Base-by-base conservation (phyloP, 2,113 vertebrate genomes). In the Emydura subglobosa region DNA sequence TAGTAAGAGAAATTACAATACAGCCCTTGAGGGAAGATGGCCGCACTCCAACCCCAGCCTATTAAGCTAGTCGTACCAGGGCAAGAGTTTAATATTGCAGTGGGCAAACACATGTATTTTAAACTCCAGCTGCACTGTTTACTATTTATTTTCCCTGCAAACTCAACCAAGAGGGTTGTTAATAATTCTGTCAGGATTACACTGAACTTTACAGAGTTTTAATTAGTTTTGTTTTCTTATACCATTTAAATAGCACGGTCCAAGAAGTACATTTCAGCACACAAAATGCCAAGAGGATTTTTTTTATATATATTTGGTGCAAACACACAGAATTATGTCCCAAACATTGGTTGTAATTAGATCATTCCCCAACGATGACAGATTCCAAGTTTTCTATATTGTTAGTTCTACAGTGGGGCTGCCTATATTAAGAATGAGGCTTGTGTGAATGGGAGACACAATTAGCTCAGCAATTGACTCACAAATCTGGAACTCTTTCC, bases 11-110 rank as follows among this genome's bases (percentile, higher is more conserved):
- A 82, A 51, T 59, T 2, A 59, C 31, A 83, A 93, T 57, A 17
- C 3, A 83, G 89, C 21, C 65, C 92, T 22, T 0, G 12, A 31
- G 42, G 79, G 74, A 25, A 74, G 49, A n/a, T 78, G 83, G 93
- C 92, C 94, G 31, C 84, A 53, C 79, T 95, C 85, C 93, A 94
- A 83, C 3, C 65, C 92, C 34, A 44, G 80, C 54, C 86, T 86
- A 17, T 82, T 25, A 83, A 89, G 93, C 91, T 94, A 78, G 93
- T 86, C 88, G 96, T 82, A 92, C 88, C 86, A 93, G 93, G 91
- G 85, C 89, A 83, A 94, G 94, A 82, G 92, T 91, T 96, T 91
- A 97, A 93, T 87, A 95, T 94, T 94, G 96, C 91, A 96, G 76
- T n/a, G 80, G 95, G 94, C 94, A 86, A 95, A 81, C 86, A 85